Evolutionary conservation across 2,113 vertebrate species (phyloP), one percentile per base, ranked within the genome.

Genomic region (Chaetodon auriga): DNA sequence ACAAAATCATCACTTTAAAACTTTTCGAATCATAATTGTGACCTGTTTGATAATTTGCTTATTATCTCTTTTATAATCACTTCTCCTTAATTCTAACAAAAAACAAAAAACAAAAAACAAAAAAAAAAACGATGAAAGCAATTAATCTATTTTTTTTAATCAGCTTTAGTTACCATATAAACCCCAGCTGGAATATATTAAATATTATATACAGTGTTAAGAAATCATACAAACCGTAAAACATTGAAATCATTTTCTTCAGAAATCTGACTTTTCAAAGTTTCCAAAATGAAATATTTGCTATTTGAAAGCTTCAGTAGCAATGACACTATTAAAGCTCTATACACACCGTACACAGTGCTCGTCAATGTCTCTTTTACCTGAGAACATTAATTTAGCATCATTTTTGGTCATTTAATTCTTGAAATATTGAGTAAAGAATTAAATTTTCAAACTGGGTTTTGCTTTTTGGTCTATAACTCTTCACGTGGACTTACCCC

Each of bases 401-500:
- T 5, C 0, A 41, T 13, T 2, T 64, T 63, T 63, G 11, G 13
- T 14, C 5, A 36, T 51, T 46, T 48, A 11, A 58, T 58, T 53
- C 38, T 72, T 68, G 9, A 53, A 14, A 43, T 38, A 68, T 9
- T 57, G 13, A 35, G 15, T 35, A 48, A 53, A 53, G 58, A 35
- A 49, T 68, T 14, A 38, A 8, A 48, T 72, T 72, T 41, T n/a
- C 38, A 73, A 68, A 45, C 66, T 46, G 48, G 8, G 6, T 18
- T 15, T 13, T 63, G 12, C 48, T 61, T 23, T 78, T 55, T 75
- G 10, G n/a, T n/a, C 12, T 55, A n/a, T 43, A 79, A 58, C 57
- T 84, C 23, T 23, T 64, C 43, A n/a, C 25, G 48, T 41, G 41
- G 19, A 55, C 7, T 53, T 15, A 43, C 41, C 25, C 14, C 12